Evolutionary conservation across 2,888 invertebrate genomes (phyloP).

Genomic region (Polydesmus complanatus): DNA sequence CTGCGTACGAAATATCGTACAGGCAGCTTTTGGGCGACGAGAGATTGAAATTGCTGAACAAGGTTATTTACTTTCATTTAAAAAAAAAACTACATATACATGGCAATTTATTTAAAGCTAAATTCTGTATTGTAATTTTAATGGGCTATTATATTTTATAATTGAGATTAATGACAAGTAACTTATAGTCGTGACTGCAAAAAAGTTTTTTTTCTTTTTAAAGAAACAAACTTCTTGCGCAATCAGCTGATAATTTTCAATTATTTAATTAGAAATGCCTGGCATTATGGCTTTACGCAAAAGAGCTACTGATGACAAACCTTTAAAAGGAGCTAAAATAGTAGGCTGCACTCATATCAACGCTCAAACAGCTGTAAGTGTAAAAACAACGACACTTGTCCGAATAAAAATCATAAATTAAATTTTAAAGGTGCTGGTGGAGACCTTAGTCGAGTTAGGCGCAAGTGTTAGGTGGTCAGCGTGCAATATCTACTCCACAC

Average conservation of each 20-base stretch:
- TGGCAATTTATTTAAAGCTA: no score
- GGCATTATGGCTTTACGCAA: conserved; percentile 90
- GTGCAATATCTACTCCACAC: conserved; percentile 95
- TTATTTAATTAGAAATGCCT: conserved; percentile 66
- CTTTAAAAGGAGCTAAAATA: conserved; percentile 85
- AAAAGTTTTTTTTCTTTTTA: no score
- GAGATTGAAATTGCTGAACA: conserved; percentile 98
- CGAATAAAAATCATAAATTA: neutral
- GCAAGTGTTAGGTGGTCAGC: conserved; percentile 78
- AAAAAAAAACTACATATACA: no score
- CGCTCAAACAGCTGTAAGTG: conserved; percentile 77
- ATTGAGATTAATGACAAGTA: no score
- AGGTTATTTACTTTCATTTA: no score
- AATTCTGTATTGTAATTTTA: no score
- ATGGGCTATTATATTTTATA: no score
- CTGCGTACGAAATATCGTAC: conserved; percentile 85
- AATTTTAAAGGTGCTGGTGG: conserved; percentile 33
- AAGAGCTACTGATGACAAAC: conserved; percentile 83
- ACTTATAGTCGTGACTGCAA: no score
- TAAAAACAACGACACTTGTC: neutral
- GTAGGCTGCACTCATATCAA: conserved; percentile 98
- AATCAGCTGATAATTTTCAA: no score
- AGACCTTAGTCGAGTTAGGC: conserved; percentile 36
- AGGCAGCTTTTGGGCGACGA: conserved; percentile 81
- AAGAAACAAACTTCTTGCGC: no score